These are phyloP conservation scores for Chloroclysta siterata DNA, from an alignment of 2,888 invertebrate species.

Conservation along the genomic window DNA sequence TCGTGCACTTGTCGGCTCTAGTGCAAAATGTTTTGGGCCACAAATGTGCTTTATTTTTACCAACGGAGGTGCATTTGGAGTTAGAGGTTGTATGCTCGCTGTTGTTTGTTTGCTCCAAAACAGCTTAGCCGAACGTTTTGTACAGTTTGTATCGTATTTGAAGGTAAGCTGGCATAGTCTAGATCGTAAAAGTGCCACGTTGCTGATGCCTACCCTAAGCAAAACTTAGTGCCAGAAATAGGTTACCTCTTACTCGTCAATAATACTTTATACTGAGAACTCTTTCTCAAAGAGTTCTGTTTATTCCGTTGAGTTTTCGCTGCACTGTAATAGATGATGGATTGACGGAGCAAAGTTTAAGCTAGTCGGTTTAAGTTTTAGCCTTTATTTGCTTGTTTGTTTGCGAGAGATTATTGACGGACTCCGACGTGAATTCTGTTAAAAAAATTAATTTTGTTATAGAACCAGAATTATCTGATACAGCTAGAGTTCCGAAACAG, in stretches of 20 bases:
- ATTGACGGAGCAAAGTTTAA: neutral
- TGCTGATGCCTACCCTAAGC: no score
- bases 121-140: neutral
- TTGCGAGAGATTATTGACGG: neutral
- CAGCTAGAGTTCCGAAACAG: neutral
- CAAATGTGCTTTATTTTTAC: constrained; percentile 5
- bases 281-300: neutral
- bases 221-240: neutral
- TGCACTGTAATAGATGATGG: constrained; percentile 1
- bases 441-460: neutral
- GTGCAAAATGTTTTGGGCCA: constrained; percentile 9
- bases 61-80: neutral
- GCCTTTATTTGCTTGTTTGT: constrained; percentile 5
- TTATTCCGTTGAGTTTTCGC: neutral
- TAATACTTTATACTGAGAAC: neutral
- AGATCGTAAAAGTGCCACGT: neutral
- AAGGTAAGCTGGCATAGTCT: neutral
- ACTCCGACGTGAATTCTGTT: neutral
- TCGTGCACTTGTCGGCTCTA: neutral
- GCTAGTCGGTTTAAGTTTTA: constrained; percentile 2
- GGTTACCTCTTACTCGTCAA: neutral
- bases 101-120: neutral
- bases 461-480: neutral
- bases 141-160: neutral
- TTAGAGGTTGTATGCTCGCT: neutral